Evolutionary conservation across 2,888 invertebrate species (phyloP), one percentile per base, ranked within the genome.

Genomic region (Cylloceria caligata): DNA sequence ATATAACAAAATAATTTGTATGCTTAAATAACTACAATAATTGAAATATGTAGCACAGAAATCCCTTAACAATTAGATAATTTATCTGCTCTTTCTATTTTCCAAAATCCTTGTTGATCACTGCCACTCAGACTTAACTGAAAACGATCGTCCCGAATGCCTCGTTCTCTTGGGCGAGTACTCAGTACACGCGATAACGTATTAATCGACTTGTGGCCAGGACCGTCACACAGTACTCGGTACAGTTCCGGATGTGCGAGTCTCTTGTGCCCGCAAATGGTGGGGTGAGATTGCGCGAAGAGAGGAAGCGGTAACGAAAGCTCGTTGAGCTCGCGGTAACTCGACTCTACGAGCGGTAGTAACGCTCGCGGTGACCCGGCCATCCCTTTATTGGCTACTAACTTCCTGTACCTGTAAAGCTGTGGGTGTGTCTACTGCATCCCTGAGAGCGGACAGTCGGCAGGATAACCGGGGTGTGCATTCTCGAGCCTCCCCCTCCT

Each of bases 381-480:
- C 74, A 69, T 87, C 86, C 69, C 84, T 90, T 90, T 90, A 90
- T 89, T 89, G 87, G 86, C 86, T 86, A 88, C 87, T 89, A 90
- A 88, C 88, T 88, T 88, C 78, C 42, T 24, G 47, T 45, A 19
- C 9, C 6, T 62, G 67, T 68, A 45, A 52, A 34, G 19, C 16
- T 13, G 55, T 27, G 64, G 27, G 60, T 60, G 65, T 71, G 52
- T 21, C 39, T n/a, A 3, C 1, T 19, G 27, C n/a, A 42, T 24
- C 21, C 9, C 36, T 55, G 65, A 16, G 30, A 47, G 57, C 42
- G 78, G 47, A 65, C 69, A 57, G 55, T 65, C 47, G 64, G 21
- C 27, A 39, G 57, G 69, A 74, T 55, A 73, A 69, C 45, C 47
- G 47, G 42, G 24, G 42, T 62, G 21, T 64, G 64, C 69, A 78